These are phyloP conservation scores for Serinus canaria DNA, from an alignment of 2,113 vertebrate genomes.

Conservation along the genomic window DNA sequence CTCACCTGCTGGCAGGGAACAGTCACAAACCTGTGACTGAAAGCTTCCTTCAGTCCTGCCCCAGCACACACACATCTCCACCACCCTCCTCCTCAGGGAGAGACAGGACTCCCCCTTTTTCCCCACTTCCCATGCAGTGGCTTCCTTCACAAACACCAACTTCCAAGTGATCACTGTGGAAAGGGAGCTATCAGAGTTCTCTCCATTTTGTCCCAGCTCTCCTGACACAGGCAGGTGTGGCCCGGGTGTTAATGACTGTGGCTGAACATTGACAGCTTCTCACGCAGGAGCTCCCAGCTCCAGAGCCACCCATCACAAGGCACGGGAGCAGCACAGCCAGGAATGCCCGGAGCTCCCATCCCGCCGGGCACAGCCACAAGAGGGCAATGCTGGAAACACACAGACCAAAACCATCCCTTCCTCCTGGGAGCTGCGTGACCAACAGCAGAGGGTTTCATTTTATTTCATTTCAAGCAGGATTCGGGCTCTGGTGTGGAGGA, in stretches of 20 bases:
- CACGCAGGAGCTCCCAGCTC: not conserved
- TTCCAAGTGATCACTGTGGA: accelerated
- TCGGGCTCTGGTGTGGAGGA: not conserved
- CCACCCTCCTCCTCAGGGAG: not conserved
- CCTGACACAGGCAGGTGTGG: not conserved
- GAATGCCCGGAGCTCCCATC: not conserved
- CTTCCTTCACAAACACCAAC: not conserved
- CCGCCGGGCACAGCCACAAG: not conserved
- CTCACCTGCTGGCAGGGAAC: not conserved
- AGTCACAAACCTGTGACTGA: not conserved
- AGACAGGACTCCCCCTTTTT: not conserved
- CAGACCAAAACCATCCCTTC: not conserved
- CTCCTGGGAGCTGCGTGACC: not conserved
- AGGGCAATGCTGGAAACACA: not conserved
- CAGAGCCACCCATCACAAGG: not conserved
- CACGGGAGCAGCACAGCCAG: not conserved
- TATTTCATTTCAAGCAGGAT: not conserved
- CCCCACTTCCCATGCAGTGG: not conserved
- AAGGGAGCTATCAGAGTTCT: not conserved
- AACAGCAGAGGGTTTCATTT: not conserved
- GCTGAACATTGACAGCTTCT: not conserved
- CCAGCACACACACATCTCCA: not conserved
- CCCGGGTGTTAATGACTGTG: not conserved
- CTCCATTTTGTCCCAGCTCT: not conserved
- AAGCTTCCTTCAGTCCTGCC: not conserved